phyloP scores from a whole-genome alignment of 2,113 vertebrate genomes.

The Pungitius pungitius region DNA sequence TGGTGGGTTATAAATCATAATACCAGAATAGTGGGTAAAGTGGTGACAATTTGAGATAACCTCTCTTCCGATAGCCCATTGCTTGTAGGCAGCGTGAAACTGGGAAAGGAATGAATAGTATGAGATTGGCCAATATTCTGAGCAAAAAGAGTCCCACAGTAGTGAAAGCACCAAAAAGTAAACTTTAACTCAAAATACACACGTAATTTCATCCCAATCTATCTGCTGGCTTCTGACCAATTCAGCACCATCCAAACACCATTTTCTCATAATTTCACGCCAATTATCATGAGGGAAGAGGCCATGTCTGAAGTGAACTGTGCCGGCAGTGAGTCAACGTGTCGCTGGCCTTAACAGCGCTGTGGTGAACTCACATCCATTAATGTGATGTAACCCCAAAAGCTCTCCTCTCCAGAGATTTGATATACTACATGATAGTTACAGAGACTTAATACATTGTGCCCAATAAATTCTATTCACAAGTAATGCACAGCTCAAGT shows the following conservation, averaged over 20 bases:
- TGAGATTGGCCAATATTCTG: constrained; percentile 60
- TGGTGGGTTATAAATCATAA: constrained; percentile 68
- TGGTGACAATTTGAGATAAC: constrained; percentile 66
- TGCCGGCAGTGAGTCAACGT: constrained; percentile 34
- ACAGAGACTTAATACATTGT: constrained; percentile 6
- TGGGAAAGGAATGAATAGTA: constrained; percentile 75
- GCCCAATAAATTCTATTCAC: constrained; percentile 9
- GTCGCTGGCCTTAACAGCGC: constrained; percentile 32
- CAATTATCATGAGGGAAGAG: constrained; percentile 58
- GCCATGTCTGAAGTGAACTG: constrained; percentile 39
- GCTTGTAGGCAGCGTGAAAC: constrained; percentile 42
- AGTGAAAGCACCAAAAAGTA: constrained; percentile 29
- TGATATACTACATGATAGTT: constrained; percentile 20
- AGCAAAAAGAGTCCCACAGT: constrained; percentile 23
- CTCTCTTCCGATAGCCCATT: constrained; percentile 61
- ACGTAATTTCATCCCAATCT: constrained; percentile 12
- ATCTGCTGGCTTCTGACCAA: constrained; percentile 19
- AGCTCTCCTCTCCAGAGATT: constrained; percentile 22
- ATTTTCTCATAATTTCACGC: constrained; percentile 53
- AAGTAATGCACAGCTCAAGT: constrained; percentile 5
- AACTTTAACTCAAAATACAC: constrained; percentile 32
- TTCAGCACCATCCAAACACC: constrained; percentile 13
- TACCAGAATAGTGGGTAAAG: constrained; percentile 60
- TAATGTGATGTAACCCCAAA: constrained; percentile 31
- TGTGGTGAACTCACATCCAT: constrained; percentile 41